Evolutionary conservation across 1,140 invertebrate genomes (phyloP), one percentile per base, ranked within the genome.

Genomic region (Heliothis subflexa): DNA sequence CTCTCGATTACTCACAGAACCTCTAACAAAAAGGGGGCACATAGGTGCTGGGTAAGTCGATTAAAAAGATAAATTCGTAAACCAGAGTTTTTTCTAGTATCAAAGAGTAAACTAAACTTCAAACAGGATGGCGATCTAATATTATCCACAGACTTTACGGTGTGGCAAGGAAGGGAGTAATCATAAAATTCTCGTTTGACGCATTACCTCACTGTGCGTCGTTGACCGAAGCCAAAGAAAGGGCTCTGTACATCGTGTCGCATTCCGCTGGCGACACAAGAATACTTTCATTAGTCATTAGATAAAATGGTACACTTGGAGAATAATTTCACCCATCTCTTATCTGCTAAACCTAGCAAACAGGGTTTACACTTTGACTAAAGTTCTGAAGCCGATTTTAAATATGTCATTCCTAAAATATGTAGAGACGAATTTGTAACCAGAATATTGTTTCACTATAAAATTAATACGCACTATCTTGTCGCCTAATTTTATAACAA

Each of bases 401-500:
- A 9, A 40, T 40, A 40, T 40, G 5, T 40, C 33, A 40, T 9
- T 40, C 7, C 33, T 40, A 40, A 40, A 40, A 9, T 9, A 40
- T 61, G 12, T 28, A 61, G 2, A 33, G 18, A 59, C 13, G n/a
- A 59, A 12, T 25, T 57, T 57, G 21, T 5, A 57, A 25, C 10
- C 5, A 5, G 13, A 9, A 25, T 59, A 18, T 66, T 77, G 50
- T 77, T 77, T 68, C 25, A 9, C 50, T 68, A 68, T 14, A 59
- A 18, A 68, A 68, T 68, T 55, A 70, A 71, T 55, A 62, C 45
- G 73, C 55, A 54, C 45, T 84, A 64, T 33, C 84, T 85, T 81
- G 66, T 84, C 81, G 81, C 81, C 86, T 90, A 88, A 88, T 87
- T 91, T 86, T 78, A 61, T 83, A 62, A 74, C 64, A 79, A 77